Evolutionary conservation across 2,797 vertebrate species (phyloP).

Genomic region (Acanthurus lineatus): DNA sequence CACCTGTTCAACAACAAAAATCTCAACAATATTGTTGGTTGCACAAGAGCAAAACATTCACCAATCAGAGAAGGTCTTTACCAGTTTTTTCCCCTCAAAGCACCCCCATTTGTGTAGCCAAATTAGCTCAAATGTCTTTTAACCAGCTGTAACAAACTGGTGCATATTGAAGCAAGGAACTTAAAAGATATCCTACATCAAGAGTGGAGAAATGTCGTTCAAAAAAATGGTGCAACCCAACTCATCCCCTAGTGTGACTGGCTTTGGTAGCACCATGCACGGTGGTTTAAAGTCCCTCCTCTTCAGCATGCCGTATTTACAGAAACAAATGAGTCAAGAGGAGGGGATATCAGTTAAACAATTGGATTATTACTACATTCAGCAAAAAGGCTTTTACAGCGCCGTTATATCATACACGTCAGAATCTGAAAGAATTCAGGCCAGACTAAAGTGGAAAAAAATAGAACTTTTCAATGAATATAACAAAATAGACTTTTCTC

Average conservation of each 20-base stretch:
- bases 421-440: slow-evolving; percentile 75
- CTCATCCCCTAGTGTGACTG: slow-evolving; percentile 51
- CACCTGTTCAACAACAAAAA: slow-evolving; percentile 53
- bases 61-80: slow-evolving; percentile 31
- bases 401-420: slow-evolving; percentile 73
- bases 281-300: slow-evolving; percentile 63
- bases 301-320: slow-evolving; percentile 79
- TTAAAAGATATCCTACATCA: slow-evolving; percentile 45
- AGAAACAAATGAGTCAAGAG: slow-evolving; percentile 70
- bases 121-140: slow-evolving; percentile 12
- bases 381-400: slow-evolving; percentile 83
- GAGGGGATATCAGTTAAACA: slow-evolving; percentile 57
- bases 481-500: slow-evolving; percentile 86
- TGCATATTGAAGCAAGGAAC: slow-evolving; percentile 64
- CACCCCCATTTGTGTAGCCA: slow-evolving; percentile 29
- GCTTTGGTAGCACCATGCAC: slow-evolving; percentile 82
- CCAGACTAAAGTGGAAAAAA: slow-evolving; percentile 80
- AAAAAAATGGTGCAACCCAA: slow-evolving; percentile 62
- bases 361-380: slow-evolving; percentile 84
- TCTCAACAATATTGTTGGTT: slow-evolving; percentile 49
- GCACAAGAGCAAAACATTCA: slow-evolving; percentile 64
- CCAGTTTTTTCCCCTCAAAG: background rate
- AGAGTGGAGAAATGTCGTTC: slow-evolving; percentile 57
- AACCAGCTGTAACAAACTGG: slow-evolving; percentile 21
- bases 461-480: slow-evolving; percentile 84